phyloP scores from a whole-genome alignment of 2,113 vertebrate genomes.

The Lepus americanus region DNA sequence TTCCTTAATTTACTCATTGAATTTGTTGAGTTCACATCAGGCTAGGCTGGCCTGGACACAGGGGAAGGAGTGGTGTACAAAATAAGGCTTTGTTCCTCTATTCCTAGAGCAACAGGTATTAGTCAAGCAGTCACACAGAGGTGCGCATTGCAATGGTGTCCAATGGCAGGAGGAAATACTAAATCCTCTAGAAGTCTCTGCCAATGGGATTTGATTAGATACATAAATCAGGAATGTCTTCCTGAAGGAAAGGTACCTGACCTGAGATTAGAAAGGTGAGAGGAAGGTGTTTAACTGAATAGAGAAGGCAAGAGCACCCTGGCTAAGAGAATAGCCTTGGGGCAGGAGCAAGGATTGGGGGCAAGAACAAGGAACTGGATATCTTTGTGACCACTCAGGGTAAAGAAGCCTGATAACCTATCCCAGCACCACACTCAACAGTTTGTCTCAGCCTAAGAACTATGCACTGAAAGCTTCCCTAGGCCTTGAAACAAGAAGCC shows the following conservation, averaged over 20 bases:
- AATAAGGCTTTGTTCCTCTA: neutral
- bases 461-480: neutral
- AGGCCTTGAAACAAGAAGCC: neutral
- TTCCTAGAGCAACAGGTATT: neutral
- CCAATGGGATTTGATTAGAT: neutral
- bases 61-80: neutral
- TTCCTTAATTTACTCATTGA: slow-evolving; percentile 39
- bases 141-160: neutral
- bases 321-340: neutral
- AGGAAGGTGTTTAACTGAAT: neutral
- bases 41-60: neutral
- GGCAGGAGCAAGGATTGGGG: neutral
- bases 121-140: neutral
- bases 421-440: neutral
- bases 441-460: neutral
- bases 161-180: neutral
- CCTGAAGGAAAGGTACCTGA: neutral
- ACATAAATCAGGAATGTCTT: neutral
- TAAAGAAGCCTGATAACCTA: neutral
- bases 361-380: neutral
- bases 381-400: neutral
- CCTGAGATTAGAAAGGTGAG: neutral
- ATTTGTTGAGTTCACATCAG: neutral
- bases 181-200: slow-evolving; percentile 28
- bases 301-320: neutral